These are phyloP conservation scores for Limenitis camilla DNA, from an alignment of 2,888 invertebrate genomes.

Conservation along the genomic window DNA sequence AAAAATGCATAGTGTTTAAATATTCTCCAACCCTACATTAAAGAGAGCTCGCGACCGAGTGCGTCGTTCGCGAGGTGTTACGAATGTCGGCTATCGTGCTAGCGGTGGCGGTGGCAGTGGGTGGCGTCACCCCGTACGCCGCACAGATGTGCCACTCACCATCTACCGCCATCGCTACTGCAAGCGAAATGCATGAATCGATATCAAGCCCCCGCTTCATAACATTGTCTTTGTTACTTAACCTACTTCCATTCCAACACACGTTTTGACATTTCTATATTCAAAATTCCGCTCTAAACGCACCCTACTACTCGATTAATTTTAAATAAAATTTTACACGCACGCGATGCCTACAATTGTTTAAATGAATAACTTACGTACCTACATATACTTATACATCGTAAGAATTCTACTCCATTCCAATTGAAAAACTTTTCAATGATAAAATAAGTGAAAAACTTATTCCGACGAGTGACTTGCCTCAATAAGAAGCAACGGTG, in stretches of 20 bases:
- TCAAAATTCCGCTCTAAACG: constrained; percentile 13
- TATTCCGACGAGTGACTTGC: constrained; percentile 1
- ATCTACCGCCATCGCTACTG: constrained; percentile 30
- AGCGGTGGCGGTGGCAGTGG: constrained; percentile 33
- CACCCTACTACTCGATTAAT: too few species aligned
- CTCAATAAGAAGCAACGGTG: constrained; percentile 30
- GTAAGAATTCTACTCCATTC: not conserved
- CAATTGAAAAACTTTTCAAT: not conserved
- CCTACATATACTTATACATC: not conserved
- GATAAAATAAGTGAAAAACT: constrained; percentile 3
- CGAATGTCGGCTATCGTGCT: constrained; percentile 65
- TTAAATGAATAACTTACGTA: too few species aligned
- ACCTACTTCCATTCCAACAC: constrained; percentile 48
- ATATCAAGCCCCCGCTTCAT: constrained; percentile 55
- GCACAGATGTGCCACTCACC: constrained; percentile 52
- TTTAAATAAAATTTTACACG: too few species aligned
- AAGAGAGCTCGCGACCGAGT: constrained; percentile 58
- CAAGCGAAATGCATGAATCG: constrained; percentile 67
- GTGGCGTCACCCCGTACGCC: constrained; percentile 45
- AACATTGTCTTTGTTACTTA: constrained; percentile 67
- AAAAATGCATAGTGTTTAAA: not conserved
- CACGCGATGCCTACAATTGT: too few species aligned
- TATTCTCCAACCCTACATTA: constrained; percentile 45
- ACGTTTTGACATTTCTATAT: constrained; percentile 28
- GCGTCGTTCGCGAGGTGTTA: constrained; percentile 68